Evolutionary conservation across 1,140 invertebrate species (phyloP).

Genomic region (Caenorhabditis tropicalis): DNA sequence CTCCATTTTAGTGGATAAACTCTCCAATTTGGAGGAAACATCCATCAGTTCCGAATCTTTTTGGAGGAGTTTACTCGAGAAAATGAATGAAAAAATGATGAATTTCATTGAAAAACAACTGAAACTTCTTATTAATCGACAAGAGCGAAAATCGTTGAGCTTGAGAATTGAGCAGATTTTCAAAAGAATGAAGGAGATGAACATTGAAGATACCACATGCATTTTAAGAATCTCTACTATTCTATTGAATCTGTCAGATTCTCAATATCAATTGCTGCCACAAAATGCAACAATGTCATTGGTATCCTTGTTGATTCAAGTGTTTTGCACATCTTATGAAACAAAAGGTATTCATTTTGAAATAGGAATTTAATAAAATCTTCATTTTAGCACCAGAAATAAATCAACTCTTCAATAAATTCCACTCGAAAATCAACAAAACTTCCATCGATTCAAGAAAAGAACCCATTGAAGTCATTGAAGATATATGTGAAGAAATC

Average conservation of each 20-base stretch:
- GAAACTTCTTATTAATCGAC: background rate
- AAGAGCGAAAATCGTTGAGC: background rate
- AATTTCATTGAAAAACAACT: slow-evolving; percentile 27
- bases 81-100: background rate
- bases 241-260: background rate
- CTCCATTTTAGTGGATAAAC: background rate
- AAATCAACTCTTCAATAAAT: too few relatives aligned
- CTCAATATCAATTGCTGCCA: background rate
- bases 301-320: background rate
- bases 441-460: background rate
- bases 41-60: background rate
- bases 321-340: background rate
- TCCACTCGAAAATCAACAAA: background rate
- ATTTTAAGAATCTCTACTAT: background rate
- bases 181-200: background rate
- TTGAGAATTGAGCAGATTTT: background rate
- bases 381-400: too few relatives aligned
- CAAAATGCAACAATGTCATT: background rate
- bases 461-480: background rate
- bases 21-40: background rate
- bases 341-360: background rate
- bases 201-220: too few relatives aligned
- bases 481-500: background rate
- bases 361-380: too few relatives aligned
- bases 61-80: background rate